Base-by-base conservation (phyloP, 2,888 invertebrate species). In the Epicampocera succincta region DNA sequence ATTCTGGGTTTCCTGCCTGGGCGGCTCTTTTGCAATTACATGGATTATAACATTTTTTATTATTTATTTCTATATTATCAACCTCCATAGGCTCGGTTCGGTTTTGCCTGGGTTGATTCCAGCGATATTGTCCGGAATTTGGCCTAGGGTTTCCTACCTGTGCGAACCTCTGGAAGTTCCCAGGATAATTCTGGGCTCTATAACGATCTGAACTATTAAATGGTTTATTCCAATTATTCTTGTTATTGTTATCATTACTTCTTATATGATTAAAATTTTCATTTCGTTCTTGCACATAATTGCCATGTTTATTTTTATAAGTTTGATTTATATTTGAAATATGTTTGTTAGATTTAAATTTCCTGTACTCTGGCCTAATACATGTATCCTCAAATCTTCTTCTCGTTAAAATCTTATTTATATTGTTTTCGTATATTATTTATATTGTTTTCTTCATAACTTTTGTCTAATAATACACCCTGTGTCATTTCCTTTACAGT, bases 301-400 rank as follows among this genome's bases (percentile, higher is more conserved):
- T 3, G 29, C 29, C 29, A 3, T 29, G 29, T 29, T 29, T 29
- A 29, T 29, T 21, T 52, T 21, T 21, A 52, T 52, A 52, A 52
- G 19, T 25, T 52, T 19, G 9, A 52, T 52, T 52, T 52, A 19
- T n/a, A 52, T 52, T 52, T 52, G 52, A 52, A 52, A 21, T 52
- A 29, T 29, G 29, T 29, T 29, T 29, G 6, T 4, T 4, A 29
- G 29, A 29, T 21, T 52, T 52, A 52, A 21, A 17, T 52, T 52
- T 52, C 12, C 12, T 52, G 21, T 52, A 52, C 17, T 52, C 52
- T 21, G 19, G 21, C 21, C 52, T 52, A 17, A 52, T 52, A 52
- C n/a, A n/a, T n/a, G n/a, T n/a, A n/a, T n/a, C n/a, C n/a, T n/a
- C n/a, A n/a, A n/a, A n/a, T n/a, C n/a, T 1, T 21, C 11, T 21